Evolutionary conservation across 2,888 invertebrate species (phyloP).

Genomic region (Vannuccia rotundouncinata): DNA sequence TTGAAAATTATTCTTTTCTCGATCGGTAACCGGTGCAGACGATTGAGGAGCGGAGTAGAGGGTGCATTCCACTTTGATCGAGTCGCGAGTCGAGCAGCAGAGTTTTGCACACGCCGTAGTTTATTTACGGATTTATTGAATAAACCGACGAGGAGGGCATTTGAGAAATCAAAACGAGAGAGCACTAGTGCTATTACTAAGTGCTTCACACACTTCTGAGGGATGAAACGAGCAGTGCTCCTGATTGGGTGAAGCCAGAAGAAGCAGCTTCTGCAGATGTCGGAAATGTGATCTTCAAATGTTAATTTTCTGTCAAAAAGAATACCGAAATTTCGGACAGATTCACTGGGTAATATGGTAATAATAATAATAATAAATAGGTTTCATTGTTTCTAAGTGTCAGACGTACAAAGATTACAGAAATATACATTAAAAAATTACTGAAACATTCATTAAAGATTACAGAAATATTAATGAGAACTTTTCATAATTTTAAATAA

Average conservation of each 20-base stretch:
- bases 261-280: slow-evolving; percentile 18
- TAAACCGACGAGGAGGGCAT: slow-evolving; percentile 21
- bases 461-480: slow-evolving; percentile 5
- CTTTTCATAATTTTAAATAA: no score
- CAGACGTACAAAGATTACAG: no score
- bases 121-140: slow-evolving; percentile 16
- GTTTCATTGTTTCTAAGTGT: no score
- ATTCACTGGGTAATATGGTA: slow-evolving; percentile 15
- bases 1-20: not conserved
- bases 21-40: not conserved
- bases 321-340: slow-evolving; percentile 21
- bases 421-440: no score
- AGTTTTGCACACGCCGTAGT: slow-evolving; percentile 11
- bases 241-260: slow-evolving; percentile 20
- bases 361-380: no score
- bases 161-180: slow-evolving; percentile 24
- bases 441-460: no score
- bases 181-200: slow-evolving; percentile 19
- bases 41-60: slow-evolving; percentile 4
- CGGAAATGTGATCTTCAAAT: slow-evolving; percentile 21
- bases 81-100: slow-evolving; percentile 11
- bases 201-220: slow-evolving; percentile 24
- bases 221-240: slow-evolving; percentile 16
- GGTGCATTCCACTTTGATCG: slow-evolving; percentile 17
- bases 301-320: slow-evolving; percentile 20